Evolutionary conservation across 2,888 invertebrate species (phyloP).

Genomic region (Hyposoter dolosus): DNA sequence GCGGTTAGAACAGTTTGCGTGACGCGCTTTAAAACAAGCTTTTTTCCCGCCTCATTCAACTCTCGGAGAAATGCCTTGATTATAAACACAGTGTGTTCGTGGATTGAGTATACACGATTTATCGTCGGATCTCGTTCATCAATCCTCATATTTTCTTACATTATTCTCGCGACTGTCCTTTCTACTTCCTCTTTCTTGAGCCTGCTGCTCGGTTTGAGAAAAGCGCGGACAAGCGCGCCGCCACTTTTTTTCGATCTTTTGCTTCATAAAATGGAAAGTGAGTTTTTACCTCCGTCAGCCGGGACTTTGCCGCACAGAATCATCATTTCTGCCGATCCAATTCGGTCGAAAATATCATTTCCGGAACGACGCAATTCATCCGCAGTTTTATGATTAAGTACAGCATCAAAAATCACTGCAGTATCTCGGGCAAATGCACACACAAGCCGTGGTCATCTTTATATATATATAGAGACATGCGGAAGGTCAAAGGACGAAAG

Average conservation of each 20-base stretch:
- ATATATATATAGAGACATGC: constrained; percentile 55
- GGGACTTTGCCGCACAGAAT: not conserved
- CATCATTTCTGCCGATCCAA: not conserved
- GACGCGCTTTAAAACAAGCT: constrained; percentile 47
- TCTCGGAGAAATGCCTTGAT: constrained; percentile 19
- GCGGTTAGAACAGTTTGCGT: constrained; percentile 33
- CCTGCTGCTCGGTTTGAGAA: not conserved
- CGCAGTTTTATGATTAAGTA: not conserved
- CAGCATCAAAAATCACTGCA: not conserved
- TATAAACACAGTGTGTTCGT: not conserved
- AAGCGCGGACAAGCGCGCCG: not conserved
- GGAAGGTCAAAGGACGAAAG: constrained; percentile 80
- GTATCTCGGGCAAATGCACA: constrained; percentile 27
- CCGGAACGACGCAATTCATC: not conserved
- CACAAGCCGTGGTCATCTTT: not conserved
- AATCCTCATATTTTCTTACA: constrained; percentile 34
- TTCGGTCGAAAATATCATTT: not conserved
- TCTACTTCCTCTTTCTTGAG: constrained; percentile 26
- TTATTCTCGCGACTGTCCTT: constrained; percentile 18
- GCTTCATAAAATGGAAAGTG: constrained; percentile 2
- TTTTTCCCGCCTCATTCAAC: constrained; percentile 31
- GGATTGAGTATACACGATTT: constrained; percentile 42
- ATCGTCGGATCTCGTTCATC: constrained; percentile 48
- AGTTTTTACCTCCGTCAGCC: not conserved
- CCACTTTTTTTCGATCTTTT: not conserved